These are phyloP conservation scores for Drosophila borborema DNA, from an alignment of 2,888 invertebrate genomes.

Conservation along the genomic window DNA sequence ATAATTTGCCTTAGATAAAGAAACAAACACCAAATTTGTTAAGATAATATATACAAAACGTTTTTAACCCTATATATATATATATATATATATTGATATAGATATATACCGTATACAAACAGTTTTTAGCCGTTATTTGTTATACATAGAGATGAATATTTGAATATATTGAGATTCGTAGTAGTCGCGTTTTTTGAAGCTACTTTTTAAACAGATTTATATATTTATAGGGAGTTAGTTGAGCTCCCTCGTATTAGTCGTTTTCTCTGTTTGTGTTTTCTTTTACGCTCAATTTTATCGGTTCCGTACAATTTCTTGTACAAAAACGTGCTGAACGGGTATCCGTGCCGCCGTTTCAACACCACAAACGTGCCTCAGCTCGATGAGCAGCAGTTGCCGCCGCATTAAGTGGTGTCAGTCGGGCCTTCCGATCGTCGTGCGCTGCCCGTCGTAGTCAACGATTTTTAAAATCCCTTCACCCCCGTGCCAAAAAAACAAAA, in stretches of 20 bases:
- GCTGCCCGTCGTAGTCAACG: slow-evolving; percentile 74
- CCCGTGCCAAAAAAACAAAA: slow-evolving; percentile 42
- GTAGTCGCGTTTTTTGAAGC: slow-evolving; percentile 47
- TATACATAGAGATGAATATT: slow-evolving; percentile 19
- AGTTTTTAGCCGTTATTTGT: slow-evolving; percentile 52
- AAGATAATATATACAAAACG: slow-evolving; percentile 43
- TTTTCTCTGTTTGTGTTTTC: slow-evolving; percentile 37
- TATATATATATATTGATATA: slow-evolving; percentile 22
- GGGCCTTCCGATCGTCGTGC: slow-evolving; percentile 52
- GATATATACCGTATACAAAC: slow-evolving; percentile 45
- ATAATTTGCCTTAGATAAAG: slow-evolving; percentile 69
- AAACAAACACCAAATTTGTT: slow-evolving; percentile 45
- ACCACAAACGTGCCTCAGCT: slow-evolving; percentile 82
- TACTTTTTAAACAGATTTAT: slow-evolving; percentile 49
- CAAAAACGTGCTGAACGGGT: slow-evolving; percentile 66
- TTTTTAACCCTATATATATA: slow-evolving; percentile 32
- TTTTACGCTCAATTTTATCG: slow-evolving; percentile 51
- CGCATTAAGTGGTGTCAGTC: slow-evolving; percentile 32
- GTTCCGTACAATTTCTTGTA: slow-evolving; percentile 74
- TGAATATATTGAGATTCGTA: slow-evolving; percentile 17
- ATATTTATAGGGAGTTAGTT: slow-evolving; percentile 1
- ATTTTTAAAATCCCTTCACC: slow-evolving; percentile 76
- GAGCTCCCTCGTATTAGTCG: slow-evolving; percentile 52
- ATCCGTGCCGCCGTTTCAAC: slow-evolving; percentile 64
- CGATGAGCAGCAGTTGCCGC: slow-evolving; percentile 67